Evolutionary conservation across 2,888 invertebrate species (phyloP).

Genomic region (Agrochola litura): DNA sequence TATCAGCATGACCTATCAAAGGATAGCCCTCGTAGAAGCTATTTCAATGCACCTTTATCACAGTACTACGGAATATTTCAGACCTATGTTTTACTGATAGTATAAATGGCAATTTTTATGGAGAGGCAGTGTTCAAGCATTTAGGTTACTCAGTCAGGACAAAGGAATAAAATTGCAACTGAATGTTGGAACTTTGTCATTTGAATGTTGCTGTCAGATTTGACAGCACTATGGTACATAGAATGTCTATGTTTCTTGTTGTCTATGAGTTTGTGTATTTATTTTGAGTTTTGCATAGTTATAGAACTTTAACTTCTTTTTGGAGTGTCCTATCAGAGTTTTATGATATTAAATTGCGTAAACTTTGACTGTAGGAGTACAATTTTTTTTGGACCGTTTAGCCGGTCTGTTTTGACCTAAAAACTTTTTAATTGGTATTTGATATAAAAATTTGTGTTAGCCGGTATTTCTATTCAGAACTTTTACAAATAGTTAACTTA

Average conservation of each 20-base stretch:
- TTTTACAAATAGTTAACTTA: background rate
- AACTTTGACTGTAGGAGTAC: slow-evolving; percentile 7
- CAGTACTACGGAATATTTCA: background rate
- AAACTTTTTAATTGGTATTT: background rate
- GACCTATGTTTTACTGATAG: background rate
- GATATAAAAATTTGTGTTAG: too few relatives aligned
- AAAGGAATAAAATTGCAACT: slow-evolving; percentile 8
- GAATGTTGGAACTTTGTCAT: slow-evolving; percentile 4
- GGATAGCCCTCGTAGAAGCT: too few relatives aligned
- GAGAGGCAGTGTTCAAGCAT: background rate
- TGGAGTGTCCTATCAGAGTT: slow-evolving; percentile 48
- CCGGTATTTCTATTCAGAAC: background rate
- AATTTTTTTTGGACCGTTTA: background rate
- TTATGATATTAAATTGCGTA: slow-evolving; percentile 48
- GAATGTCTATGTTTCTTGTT: slow-evolving; percentile 33
- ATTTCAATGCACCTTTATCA: background rate
- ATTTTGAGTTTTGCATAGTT: slow-evolving; percentile 46
- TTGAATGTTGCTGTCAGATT: slow-evolving; percentile 3
- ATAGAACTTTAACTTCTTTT: slow-evolving; percentile 41
- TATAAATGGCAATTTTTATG: background rate
- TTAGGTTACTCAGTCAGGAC: slow-evolving; percentile 11
- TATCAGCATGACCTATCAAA: background rate
- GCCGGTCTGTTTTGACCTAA: background rate
- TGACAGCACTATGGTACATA: slow-evolving; percentile 24
- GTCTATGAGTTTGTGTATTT: slow-evolving; percentile 50